phyloP scores from a whole-genome alignment of 2,888 invertebrate species.

The Acheta domesticus region DNA sequence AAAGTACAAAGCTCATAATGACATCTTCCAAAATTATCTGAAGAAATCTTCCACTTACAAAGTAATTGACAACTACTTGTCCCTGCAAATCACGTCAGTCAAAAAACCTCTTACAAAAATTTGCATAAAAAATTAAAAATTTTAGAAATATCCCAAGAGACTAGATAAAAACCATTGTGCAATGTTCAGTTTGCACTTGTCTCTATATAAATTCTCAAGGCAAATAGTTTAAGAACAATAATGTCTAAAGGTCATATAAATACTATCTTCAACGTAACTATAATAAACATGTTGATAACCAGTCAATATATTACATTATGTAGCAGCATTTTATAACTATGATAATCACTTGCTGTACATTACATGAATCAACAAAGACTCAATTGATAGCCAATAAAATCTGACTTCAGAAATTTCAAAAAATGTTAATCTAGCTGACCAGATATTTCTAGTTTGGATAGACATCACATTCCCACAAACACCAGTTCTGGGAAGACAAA shows the following conservation, averaged over 20 bases:
- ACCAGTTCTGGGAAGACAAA: background rate
- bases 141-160: background rate
- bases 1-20: no score
- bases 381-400: background rate
- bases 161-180: slow-evolving; percentile 8
- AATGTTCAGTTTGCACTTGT: background rate
- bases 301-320: background rate
- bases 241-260: background rate
- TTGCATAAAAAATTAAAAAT: background rate
- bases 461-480: background rate
- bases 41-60: background rate
- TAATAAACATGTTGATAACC: background rate
- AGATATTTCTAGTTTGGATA: background rate
- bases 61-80: background rate
- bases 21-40: no score
- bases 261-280: slow-evolving; percentile 11
- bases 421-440: background rate
- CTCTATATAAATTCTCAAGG: background rate
- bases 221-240: background rate
- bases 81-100: slow-evolving; percentile 2
- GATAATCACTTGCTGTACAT: background rate
- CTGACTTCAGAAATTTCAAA: background rate
- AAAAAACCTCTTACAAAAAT: background rate
- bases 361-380: background rate
- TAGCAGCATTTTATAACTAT: background rate